A percentile compares a stretch with the other conserved stretches of the same genome.
These are phyloP conservation scores for Mormyrus hasselquistii DNA, from an alignment of 2,797 vertebrate species.

Conservation along the genomic window DNA sequence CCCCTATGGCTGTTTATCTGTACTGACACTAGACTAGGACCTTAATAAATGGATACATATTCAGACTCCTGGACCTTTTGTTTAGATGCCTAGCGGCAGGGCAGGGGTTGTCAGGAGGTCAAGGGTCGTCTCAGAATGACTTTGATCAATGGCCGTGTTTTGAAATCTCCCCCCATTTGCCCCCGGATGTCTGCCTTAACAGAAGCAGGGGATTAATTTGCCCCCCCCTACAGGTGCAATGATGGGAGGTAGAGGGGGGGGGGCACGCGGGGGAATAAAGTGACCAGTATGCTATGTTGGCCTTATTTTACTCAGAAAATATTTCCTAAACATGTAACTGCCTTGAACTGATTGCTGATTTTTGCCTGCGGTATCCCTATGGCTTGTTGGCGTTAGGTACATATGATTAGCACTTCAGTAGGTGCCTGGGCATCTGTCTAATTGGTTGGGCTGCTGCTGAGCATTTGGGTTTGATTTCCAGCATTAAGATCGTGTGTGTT, in stretches of 20 bases:
- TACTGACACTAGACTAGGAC: not conserved
- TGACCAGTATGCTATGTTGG: not conserved
- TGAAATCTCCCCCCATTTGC: conserved; percentile 2
- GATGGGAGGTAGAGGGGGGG: not conserved
- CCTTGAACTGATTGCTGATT: not conserved
- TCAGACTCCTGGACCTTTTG: not conserved
- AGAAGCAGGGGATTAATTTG: conserved; percentile 24
- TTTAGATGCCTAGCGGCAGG: not conserved
- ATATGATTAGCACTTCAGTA: not conserved
- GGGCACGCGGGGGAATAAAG: not conserved
- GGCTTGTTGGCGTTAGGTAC: not conserved
- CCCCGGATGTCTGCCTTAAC: conserved; percentile 5
- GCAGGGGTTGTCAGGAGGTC: conserved; percentile 24
- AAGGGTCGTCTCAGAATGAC: conserved; percentile 20
- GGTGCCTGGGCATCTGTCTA: not conserved
- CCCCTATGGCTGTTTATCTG: not conserved
- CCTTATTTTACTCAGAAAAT: conserved; percentile 7
- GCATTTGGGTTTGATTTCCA: not conserved
- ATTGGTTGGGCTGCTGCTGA: not conserved
- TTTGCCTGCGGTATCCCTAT: not conserved
- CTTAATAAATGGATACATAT: not conserved
- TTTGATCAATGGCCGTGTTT: conserved; percentile 35
- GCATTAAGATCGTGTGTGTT: not conserved
- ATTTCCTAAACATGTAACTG: not conserved
- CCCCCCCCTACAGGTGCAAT: conserved; percentile 20